Evolutionary conservation across 1,140 invertebrate species (phyloP).

Genomic region (Holcopasites calliopsidis): DNA sequence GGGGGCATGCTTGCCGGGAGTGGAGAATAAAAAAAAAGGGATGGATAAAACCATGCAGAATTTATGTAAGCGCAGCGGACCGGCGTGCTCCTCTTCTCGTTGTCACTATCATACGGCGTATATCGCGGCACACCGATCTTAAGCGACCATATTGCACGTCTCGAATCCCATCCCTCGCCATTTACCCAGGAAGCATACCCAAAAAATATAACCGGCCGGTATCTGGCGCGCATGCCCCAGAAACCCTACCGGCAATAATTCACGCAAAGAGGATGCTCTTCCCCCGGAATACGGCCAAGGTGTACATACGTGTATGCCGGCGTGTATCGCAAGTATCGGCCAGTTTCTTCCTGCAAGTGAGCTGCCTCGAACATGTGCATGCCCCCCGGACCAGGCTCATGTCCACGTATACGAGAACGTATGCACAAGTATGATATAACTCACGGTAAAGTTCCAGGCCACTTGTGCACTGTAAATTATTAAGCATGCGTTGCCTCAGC

Average conservation of each 20-base stretch:
- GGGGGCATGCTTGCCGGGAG: background rate
- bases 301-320: background rate
- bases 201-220: constrained; percentile 59
- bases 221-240: constrained; percentile 58
- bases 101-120: constrained; percentile 33
- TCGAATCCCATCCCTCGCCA: constrained; percentile 21
- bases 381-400: constrained; percentile 29
- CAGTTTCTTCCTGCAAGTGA: constrained; percentile 39
- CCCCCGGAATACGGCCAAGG: constrained; percentile 43
- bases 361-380: constrained; percentile 4
- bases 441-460: constrained; percentile 69
- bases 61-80: constrained; percentile 44
- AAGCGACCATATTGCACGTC: constrained; percentile 27
- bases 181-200: constrained; percentile 46
- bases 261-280: constrained; percentile 65
- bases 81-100: constrained; percentile 4
- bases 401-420: constrained; percentile 59
- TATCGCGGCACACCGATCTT: constrained; percentile 26
- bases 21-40: constrained; percentile 35
- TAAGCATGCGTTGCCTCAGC: constrained; percentile 68
- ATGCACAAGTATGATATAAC: constrained; percentile 68
- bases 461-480: constrained; percentile 71
- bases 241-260: constrained; percentile 66
- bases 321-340: constrained; percentile 38
- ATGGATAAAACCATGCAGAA: constrained; percentile 44